Percentiles rank a stretch among this genome's conserved stretches.
Conservation (phyloP, 2,797 vertebrate genomes). For the Tolypeutes matacus region DNA sequence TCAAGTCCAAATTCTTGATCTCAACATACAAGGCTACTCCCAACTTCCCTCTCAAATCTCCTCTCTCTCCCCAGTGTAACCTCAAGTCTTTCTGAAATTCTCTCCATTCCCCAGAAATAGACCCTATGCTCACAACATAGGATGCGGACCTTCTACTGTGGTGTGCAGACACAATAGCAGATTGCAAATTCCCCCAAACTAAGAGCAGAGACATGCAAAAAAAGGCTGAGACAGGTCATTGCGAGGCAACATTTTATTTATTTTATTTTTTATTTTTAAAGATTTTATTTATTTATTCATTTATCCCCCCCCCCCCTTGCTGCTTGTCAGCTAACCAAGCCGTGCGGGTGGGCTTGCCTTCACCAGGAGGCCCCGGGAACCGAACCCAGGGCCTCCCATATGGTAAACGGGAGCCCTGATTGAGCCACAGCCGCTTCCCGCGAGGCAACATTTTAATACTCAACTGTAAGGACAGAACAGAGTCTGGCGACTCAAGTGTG, state of each 20-base stretch:
- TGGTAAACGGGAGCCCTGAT: too few species aligned
- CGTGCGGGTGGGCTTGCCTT: too few species aligned
- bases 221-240: constrained; percentile 1
- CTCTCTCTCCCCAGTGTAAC: not conserved
- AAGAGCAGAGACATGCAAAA: constrained; percentile 43
- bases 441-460: constrained; percentile 77
- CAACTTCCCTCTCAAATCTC: not conserved
- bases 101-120: not conserved
- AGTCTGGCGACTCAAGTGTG: not conserved
- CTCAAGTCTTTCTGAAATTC: not conserved
- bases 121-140: not conserved
- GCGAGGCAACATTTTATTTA: constrained; percentile 75
- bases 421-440: too few species aligned
- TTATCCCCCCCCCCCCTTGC: too few species aligned
- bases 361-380: too few species aligned
- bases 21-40: not conserved
- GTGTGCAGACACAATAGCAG: not conserved
- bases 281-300: too few species aligned
- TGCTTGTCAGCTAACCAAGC: too few species aligned
- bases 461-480: constrained; percentile 14
- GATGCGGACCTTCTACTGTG: too few species aligned
- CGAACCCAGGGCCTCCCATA: too few species aligned
- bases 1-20: constrained; percentile 16
- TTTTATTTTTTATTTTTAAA: too few species aligned
- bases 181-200: not conserved